Conservation (phyloP, 53 echinoderm and acorn worm genomes). For the Apostichopus leukothele region DNA sequence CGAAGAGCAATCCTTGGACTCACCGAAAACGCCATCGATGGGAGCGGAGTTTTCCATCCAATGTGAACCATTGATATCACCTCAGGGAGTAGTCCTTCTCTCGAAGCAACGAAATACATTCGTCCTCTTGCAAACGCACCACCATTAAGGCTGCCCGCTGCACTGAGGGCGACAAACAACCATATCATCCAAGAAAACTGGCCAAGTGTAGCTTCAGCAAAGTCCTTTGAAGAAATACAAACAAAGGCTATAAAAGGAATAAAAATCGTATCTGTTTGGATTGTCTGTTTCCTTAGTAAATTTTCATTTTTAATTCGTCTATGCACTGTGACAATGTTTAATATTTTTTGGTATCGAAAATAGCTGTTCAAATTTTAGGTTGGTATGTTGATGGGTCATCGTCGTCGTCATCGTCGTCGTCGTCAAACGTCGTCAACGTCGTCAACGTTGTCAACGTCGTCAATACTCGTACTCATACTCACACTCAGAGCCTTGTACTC, state of each 20-base stretch:
- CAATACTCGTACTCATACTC: too few species aligned
- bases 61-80: constrained; percentile 34
- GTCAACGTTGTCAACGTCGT: too few species aligned
- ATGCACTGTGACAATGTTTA: too few species aligned
- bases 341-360: too few species aligned
- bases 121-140: constrained; percentile 23
- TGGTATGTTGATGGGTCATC: too few species aligned
- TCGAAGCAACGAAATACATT: constrained; percentile 35
- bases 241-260: neutral
- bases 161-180: constrained; percentile 49
- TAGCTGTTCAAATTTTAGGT: too few species aligned
- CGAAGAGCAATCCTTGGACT: neutral
- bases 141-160: constrained; percentile 30
- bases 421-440: too few species aligned
- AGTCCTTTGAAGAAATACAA: constrained; percentile 10
- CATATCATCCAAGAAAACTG: constrained; percentile 40
- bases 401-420: too few species aligned
- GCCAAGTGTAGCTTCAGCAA: constrained; percentile 13
- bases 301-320: too few species aligned
- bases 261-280: too few species aligned
- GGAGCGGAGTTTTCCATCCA: constrained; percentile 16
- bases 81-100: constrained; percentile 32
- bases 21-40: constrained; percentile 32
- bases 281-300: too few species aligned
- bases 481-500: too few species aligned